Evolutionary conservation across 2,797 vertebrate species (phyloP), one percentile per base, ranked within the genome.

Genomic region (Enteromius treurensis): DNA sequence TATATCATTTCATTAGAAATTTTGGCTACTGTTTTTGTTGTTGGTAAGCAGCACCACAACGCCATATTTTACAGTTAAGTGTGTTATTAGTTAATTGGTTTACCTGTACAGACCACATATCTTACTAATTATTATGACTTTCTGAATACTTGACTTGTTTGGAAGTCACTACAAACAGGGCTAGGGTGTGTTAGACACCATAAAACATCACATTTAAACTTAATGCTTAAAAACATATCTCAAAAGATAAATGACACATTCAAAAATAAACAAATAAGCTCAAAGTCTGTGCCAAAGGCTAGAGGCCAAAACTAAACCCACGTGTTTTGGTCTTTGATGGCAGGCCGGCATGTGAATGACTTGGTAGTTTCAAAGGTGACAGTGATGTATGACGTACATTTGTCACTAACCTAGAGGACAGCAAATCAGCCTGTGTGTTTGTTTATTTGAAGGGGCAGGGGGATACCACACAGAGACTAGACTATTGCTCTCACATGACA

Each of bases 361-460:
- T 85, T 74, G 69, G 77, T 42, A 79, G 47, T 81, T 84, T 84
- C 58, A 87, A 58, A 74, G 68, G 42, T 84, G 82, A 84, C 51
- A 21, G 84, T 85, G 86, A 82, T 62, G 26, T 75, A 76, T 88
- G 84, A 86, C 84, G 80, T 86, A 81, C 74, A 82, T 87, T 86
- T 84, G 82, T 86, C 82, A 86, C 80, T 87, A 75, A 86, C 88
- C 82, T 82, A 34, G 37, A 86, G 84, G 88, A 86, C 84, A 87
- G 40, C 79, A 76, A 49, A 80, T 75, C 62, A 82, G 71, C 51
- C 79, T 68, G 23, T 84, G 84, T 77, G 80, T 26, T 76, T 77
- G 77, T 77, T 84, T 75, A 77, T 76, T 62, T 85, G 42, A 75
- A 68, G 81, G 75, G 75, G 64, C 17, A 11, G 58, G 47, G 17